Percentiles rank a stretch among this genome's conserved stretches.
Evolutionary conservation across 2,113 vertebrate species (phyloP).

Genomic region (Chaetops frenatus): DNA sequence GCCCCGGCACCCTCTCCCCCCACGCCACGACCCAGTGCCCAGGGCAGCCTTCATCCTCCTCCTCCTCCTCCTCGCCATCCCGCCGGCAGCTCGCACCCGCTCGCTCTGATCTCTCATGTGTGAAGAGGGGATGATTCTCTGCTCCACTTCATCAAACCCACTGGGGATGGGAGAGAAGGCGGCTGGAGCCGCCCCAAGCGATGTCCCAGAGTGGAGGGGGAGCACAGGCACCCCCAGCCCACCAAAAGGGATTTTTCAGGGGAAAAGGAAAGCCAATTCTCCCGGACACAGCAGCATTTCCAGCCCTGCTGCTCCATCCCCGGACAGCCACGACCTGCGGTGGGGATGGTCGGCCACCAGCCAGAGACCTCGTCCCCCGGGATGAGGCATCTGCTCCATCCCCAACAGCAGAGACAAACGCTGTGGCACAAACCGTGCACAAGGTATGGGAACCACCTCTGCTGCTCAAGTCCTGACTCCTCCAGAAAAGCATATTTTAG

Average conservation of each 20-base stretch:
- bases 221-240: background rate
- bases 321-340: background rate
- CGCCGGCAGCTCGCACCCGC: background rate
- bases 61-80: background rate
- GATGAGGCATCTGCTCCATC: background rate
- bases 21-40: accelerated
- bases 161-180: background rate
- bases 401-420: background rate
- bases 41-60: background rate
- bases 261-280: background rate
- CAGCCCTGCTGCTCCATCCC: background rate
- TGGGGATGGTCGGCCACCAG: background rate
- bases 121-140: constrained; percentile 46
- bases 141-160: constrained; percentile 40
- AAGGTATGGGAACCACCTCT: background rate
- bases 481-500: background rate
- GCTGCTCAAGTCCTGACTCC: background rate
- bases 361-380: background rate
- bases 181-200: background rate
- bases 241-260: background rate
- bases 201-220: background rate
- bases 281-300: background rate
- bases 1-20: background rate
- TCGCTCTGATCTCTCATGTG: constrained; percentile 21
- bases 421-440: background rate